A percentile compares a stretch with the other conserved stretches of the same genome.
phyloP scores from a whole-genome alignment of 2,797 vertebrate genomes.

The Falco rusticolus region DNA sequence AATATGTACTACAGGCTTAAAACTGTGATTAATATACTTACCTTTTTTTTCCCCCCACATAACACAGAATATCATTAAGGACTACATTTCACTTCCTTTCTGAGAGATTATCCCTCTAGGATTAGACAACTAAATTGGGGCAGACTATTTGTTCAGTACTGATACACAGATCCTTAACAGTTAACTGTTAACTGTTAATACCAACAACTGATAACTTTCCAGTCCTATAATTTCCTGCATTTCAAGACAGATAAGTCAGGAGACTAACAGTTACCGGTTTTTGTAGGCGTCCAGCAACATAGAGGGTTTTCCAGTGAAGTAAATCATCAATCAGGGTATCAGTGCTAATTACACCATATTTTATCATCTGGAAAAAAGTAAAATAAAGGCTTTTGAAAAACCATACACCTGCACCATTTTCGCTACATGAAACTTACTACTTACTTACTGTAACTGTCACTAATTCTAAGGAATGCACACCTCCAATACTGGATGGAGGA shows the following conservation, averaged over 20 bases:
- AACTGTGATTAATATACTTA: neutral
- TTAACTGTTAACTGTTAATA: neutral
- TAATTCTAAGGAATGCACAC: neutral
- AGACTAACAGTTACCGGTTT: conserved; percentile 84
- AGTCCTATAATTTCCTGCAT: neutral
- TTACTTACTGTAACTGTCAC: neutral
- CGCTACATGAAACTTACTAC: neutral
- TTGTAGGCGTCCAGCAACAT: conserved; percentile 92
- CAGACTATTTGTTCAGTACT: neutral
- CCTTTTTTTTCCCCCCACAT: neutral
- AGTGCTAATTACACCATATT: conserved; percentile 94
- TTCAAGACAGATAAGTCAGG: neutral
- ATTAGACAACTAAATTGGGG: neutral
- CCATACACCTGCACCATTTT: neutral
- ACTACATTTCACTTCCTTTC: neutral
- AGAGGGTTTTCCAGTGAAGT: conserved; percentile 92
- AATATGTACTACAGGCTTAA: neutral
- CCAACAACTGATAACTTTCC: neutral
- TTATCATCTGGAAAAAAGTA: conserved; percentile 85
- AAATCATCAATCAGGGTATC: conserved; percentile 89
- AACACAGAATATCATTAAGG: neutral
- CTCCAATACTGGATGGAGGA: neutral
- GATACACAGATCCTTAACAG: neutral
- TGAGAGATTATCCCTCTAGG: neutral
- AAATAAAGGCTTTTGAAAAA: neutral